Percentiles rank a stretch among this genome's conserved stretches.
phyloP scores from a whole-genome alignment of 2,797 vertebrate species.

The Melanogrammus aeglefinus region DNA sequence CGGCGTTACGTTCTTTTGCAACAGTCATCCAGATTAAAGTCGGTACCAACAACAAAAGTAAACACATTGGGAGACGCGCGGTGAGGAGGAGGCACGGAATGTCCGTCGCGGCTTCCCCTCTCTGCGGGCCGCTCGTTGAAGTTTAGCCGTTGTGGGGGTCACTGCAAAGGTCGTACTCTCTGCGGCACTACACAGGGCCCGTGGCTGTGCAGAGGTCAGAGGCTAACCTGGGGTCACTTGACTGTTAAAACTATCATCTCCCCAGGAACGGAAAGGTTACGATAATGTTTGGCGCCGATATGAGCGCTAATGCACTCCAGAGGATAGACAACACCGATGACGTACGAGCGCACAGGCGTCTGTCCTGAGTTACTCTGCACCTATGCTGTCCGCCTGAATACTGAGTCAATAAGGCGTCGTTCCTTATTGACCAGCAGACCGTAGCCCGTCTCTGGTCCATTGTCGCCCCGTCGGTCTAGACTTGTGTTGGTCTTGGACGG shows the following conservation, averaged over 20 bases:
- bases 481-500: too few relatives aligned
- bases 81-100: slow-evolving; percentile 42
- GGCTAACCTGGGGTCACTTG: slow-evolving; percentile 85
- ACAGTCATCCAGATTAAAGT: too few relatives aligned
- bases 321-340: not conserved
- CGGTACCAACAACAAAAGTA: too few relatives aligned
- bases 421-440: too few relatives aligned
- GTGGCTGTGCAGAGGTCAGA: slow-evolving; percentile 77
- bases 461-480: too few relatives aligned
- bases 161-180: slow-evolving; percentile 37
- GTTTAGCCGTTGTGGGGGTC: slow-evolving; percentile 47
- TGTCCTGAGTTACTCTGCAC: too few relatives aligned
- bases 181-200: slow-evolving; percentile 41
- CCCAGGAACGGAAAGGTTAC: slow-evolving; percentile 71
- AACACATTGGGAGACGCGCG: not conserved
- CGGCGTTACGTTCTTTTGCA: too few relatives aligned
- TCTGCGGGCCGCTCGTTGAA: slow-evolving; percentile 42
- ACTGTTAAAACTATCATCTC: slow-evolving; percentile 74
- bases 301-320: slow-evolving; percentile 50
- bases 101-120: slow-evolving; percentile 42
- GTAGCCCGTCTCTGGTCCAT: too few relatives aligned
- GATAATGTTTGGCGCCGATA: slow-evolving; percentile 73
- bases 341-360: too few relatives aligned
- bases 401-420: too few relatives aligned
- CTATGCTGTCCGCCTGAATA: too few relatives aligned